Evolutionary conservation across 2,797 vertebrate genomes (phyloP), one percentile per base, ranked within the genome.

Genomic region (Coilia nasus): DNA sequence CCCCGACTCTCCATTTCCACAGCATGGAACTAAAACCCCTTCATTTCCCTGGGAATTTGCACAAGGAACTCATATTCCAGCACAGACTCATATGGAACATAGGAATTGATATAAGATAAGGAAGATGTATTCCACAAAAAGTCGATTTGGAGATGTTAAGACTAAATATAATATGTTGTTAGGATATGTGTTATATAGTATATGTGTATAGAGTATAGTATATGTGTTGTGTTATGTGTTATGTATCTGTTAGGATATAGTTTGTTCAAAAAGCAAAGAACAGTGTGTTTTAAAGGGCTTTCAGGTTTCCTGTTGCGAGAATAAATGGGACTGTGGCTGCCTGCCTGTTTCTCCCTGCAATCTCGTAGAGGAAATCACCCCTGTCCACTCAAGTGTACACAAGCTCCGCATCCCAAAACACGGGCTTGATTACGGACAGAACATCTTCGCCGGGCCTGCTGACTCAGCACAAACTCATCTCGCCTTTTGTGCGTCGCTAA

Each of bases 381-480:
- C 9, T 59, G 57, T 0, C 14, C 57, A 59, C 57, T 59, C 57
- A n/a, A 59, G 57, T 59, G 57, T 59, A 19, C 57, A 59, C 57
- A 6, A 21, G 57, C 17, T 17, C 57, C 57, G 57, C 57, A 59
- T 59, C 57, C 57, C 57, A 19, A 78, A 78, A 78, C 71, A 78
- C 71, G 0, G 71, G 31, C 71, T 78, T 78, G 71, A 78, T 78
- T 78, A 78, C 71, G 19, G 71, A 78, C 35, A 17, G 31, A 78
- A 78, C 71, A 78, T 78, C 35, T 78, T 78, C 71, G 15, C 9
- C 19, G 57, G 19, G 57, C 35, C 15, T 0, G 84, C 57, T 85
- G 80, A 85, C 57, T 85, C 84, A 80, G 75, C 25, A 19, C 56
- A 19, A 47, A 82, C 46, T 56, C 47, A 62, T 84, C 75, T 81